Evolutionary conservation across 64 coral and sea anemone species (phyloP).

Genomic region (Stylophora pistillata): DNA sequence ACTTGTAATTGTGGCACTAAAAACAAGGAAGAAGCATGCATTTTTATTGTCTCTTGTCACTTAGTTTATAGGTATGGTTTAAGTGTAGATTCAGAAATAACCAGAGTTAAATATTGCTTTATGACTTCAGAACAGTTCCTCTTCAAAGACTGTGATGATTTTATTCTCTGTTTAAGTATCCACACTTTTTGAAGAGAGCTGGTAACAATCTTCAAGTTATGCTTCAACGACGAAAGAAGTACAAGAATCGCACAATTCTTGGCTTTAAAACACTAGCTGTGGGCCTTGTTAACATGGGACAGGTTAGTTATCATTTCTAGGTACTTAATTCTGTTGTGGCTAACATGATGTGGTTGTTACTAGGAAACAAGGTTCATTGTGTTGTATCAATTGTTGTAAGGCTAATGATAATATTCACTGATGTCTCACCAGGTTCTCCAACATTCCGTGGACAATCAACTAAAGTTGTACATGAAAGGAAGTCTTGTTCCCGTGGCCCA

Average conservation of each 20-base stretch:
- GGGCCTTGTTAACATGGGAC: conserved; percentile 95
- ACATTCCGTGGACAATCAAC: conserved; percentile 79
- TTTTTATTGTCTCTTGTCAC: too few species aligned
- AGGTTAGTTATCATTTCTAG: conserved; percentile 35
- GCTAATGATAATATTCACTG: neutral
- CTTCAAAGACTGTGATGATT: neutral
- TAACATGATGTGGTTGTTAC: neutral
- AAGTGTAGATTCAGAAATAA: too few species aligned
- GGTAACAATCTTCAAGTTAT: conserved; percentile 96
- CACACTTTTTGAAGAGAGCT: conserved; percentile 96
- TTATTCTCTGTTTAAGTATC: conserved; percentile 73
- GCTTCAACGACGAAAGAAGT: conserved; percentile 95
- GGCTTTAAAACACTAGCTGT: conserved; percentile 98
- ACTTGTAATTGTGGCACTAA: too few species aligned
- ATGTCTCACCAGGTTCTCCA: conserved; percentile 76
- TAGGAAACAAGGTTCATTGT: neutral
- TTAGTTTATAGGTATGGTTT: too few species aligned
- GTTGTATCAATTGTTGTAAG: too few species aligned
- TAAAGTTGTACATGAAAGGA: conserved; percentile 89
- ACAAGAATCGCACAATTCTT: conserved; percentile 96
- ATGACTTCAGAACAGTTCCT: too few species aligned
- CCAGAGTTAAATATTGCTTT: too few species aligned
- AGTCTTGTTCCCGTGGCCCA: conserved; percentile 73
- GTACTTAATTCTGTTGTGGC: neutral
- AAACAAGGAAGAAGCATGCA: too few species aligned